These are phyloP conservation scores for Chrysotoxum bicinctum DNA, from an alignment of 2,888 invertebrate genomes.

Conservation along the genomic window DNA sequence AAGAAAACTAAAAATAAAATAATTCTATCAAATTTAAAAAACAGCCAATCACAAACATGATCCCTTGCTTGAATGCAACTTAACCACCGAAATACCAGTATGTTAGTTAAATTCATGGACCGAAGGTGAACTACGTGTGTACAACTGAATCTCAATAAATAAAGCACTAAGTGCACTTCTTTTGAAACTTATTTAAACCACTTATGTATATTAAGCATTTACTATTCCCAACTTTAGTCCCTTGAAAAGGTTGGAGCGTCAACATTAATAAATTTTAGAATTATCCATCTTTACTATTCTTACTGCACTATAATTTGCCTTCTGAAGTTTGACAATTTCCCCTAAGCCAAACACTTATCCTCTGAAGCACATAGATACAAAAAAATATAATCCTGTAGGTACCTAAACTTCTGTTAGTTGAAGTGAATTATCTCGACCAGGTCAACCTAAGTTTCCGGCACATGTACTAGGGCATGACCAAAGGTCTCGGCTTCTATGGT, in stretches of 20 bases:
- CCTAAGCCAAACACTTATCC: constrained; percentile 1
- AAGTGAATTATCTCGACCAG: constrained; percentile 13
- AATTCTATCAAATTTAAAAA: too few relatives aligned
- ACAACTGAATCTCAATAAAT: too few relatives aligned
- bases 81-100: too few relatives aligned
- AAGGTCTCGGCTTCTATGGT: background rate
- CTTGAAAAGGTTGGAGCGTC: background rate
- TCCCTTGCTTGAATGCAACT: too few relatives aligned
- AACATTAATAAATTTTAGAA: background rate
- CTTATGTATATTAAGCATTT: background rate
- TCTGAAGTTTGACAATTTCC: constrained; percentile 17
- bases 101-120: too few relatives aligned
- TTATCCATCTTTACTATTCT: background rate
- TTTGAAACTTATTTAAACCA: too few relatives aligned
- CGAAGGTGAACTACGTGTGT: too few relatives aligned
- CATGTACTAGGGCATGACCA: background rate
- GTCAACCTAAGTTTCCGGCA: constrained; percentile 19
- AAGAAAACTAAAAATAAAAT: too few relatives aligned
- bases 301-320: background rate
- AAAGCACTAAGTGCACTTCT: too few relatives aligned
- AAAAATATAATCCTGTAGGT: constrained; percentile 4
- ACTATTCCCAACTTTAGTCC: too few relatives aligned
- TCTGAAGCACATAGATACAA: background rate
- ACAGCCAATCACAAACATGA: too few relatives aligned
- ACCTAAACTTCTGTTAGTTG: constrained; percentile 6